Conservation (phyloP, 1,140 invertebrate genomes). For the Alviniconcha marisindica region DNA sequence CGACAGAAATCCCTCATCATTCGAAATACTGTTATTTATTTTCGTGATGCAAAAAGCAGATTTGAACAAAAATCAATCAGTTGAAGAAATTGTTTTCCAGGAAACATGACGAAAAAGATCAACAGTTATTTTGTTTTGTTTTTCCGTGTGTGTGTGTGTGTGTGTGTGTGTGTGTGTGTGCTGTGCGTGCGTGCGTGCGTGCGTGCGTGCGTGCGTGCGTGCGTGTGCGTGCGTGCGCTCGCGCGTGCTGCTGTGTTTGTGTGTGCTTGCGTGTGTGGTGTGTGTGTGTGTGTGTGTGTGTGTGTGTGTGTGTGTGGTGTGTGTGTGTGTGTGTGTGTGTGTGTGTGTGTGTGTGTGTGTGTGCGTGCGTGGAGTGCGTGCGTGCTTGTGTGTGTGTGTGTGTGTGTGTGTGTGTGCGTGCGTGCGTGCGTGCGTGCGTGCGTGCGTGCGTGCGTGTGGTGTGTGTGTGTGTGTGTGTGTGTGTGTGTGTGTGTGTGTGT, state of each 20-base stretch:
- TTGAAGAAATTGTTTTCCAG: too few species aligned
- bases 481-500: slow-evolving; percentile 25
- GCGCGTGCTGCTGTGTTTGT: background rate
- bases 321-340: slow-evolving; percentile 31
- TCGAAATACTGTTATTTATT: too few species aligned
- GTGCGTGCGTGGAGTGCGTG: slow-evolving; percentile 24
- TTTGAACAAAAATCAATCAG: too few species aligned
- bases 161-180: slow-evolving; percentile 10
- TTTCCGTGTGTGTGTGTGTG: slow-evolving; percentile 30
- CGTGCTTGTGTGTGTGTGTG: background rate
- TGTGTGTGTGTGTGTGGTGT: slow-evolving; percentile 4
- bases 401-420: slow-evolving; percentile 14
- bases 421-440: background rate
- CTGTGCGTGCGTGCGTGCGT: background rate
- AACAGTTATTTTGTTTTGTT: too few species aligned
- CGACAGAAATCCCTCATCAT: too few species aligned
- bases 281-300: slow-evolving; percentile 17
- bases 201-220: slow-evolving; percentile 2
- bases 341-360: slow-evolving; percentile 30
- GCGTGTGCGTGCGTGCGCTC: background rate
- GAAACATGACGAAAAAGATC: too few species aligned
- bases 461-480: slow-evolving; percentile 22
- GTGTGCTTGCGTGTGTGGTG: too few species aligned
- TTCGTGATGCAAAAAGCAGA: too few species aligned
- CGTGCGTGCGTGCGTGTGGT: slow-evolving; percentile 25